Evolutionary conservation across 1,140 invertebrate genomes (phyloP).

Genomic region (Heliconius himera): DNA sequence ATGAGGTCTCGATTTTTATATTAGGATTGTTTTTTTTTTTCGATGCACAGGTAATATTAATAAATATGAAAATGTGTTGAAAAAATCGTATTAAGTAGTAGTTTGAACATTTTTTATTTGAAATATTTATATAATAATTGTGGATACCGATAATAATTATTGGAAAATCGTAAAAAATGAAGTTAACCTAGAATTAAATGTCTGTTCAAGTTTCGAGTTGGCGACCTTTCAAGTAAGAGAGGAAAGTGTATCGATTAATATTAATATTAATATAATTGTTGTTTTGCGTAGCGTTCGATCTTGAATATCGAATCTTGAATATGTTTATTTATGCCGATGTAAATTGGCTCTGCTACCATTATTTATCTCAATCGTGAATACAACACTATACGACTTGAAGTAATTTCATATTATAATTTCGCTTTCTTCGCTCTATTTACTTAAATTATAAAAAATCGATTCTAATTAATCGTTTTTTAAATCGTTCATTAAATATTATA

Average conservation of each 20-base stretch:
- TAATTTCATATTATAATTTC: slow-evolving; percentile 2
- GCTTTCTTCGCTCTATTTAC: slow-evolving; percentile 5
- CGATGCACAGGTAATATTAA: slow-evolving; percentile 18
- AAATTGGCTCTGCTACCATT: background rate
- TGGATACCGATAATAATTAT: background rate
- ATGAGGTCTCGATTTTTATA: slow-evolving; percentile 41
- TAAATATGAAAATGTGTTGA: background rate
- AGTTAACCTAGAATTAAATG: slow-evolving; percentile 29
- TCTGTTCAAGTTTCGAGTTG: slow-evolving; percentile 30
- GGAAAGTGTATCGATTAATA: slow-evolving; percentile 30
- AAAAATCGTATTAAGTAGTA: background rate
- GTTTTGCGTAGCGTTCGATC: slow-evolving; percentile 22
- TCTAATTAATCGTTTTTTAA: background rate
- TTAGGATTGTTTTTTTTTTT: slow-evolving; percentile 8
- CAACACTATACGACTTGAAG: background rate
- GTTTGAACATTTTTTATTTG: background rate
- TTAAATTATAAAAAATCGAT: background rate
- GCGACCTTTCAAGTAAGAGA: slow-evolving; percentile 30
- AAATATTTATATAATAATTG: background rate
- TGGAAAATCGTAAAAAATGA: slow-evolving; percentile 7
- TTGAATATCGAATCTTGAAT: slow-evolving; percentile 2
- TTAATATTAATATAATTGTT: slow-evolving; percentile 26
- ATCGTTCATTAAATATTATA: background rate
- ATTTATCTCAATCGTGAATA: slow-evolving; percentile 3
- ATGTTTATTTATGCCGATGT: slow-evolving; percentile 6